Percentiles rank a stretch among this genome's conserved stretches.
Evolutionary conservation across 92 coral and sea anemone genomes (phyloP).

Genomic region (Nematostella vectensis): DNA sequence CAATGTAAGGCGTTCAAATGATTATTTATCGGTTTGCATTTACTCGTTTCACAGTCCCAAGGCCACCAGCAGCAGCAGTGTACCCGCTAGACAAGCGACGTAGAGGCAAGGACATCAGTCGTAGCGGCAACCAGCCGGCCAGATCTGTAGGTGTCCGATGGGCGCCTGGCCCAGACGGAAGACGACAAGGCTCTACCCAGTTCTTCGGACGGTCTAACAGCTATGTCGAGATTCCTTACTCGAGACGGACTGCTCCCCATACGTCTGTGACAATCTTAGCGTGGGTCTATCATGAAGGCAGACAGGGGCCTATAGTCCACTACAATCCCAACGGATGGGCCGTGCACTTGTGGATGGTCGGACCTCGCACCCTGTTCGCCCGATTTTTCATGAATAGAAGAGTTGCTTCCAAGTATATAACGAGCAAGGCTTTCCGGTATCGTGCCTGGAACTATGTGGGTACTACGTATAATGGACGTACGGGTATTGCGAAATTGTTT

Average conservation of each 20-base stretch:
- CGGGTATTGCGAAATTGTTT: conserved; percentile 46
- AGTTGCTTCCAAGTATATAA: conserved; percentile 15
- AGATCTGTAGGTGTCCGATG: conserved; percentile 29
- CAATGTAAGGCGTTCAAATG: too few species aligned
- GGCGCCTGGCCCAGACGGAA: conserved; percentile 56
- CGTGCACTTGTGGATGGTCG: conserved; percentile 45
- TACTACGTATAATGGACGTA: conserved; percentile 42
- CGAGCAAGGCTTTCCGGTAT: conserved; percentile 21
- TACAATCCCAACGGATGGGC: conserved; percentile 39
- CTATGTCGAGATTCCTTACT: conserved; percentile 56
- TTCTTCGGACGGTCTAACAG: conserved; percentile 45
- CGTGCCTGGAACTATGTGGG: conserved; percentile 71
- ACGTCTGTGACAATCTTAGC: conserved; percentile 57
- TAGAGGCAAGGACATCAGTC: conserved; percentile 39
- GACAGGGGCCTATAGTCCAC: conserved; percentile 42
- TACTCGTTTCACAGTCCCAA: conserved; percentile 26
- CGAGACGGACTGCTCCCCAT: conserved; percentile 49
- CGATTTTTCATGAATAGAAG: conserved; percentile 43
- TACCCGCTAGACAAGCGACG: conserved; percentile 42
- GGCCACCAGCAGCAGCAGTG: conserved; percentile 38
- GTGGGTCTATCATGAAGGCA: conserved; percentile 53
- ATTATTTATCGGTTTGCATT: too few species aligned
- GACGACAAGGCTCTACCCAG: conserved; percentile 36
- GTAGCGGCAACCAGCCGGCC: conserved; percentile 37
- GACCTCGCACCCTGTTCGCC: conserved; percentile 27